Base-by-base conservation (phyloP, 2,888 invertebrate species). In the Nipponacmea schrenckii region DNA sequence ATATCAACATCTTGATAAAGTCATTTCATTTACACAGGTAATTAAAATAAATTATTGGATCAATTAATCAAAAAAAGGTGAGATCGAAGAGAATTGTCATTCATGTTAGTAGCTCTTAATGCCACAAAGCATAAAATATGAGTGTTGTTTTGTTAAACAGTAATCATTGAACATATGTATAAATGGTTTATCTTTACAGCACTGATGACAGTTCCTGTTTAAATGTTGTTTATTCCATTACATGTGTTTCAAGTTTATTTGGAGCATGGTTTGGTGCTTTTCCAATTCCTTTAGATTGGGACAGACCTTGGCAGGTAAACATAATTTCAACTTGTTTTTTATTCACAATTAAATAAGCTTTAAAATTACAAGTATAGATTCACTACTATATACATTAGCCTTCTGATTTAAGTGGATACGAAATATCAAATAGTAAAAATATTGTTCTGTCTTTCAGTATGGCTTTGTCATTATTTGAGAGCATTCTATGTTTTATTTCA, bases 211-310 rank as follows among this genome's bases (percentile, higher is more conserved):
- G 84, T 45, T 80, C 82, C 62, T 81, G 81, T 4, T 46, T 79
- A 12, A 82, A 81, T 17, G 56, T 72, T 46, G 76, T 81, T 7
- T 77, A 82, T 1, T 80, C 77, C 64, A 70, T 78, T 1, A 77
- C 80, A 17, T 69, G 75, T 48, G 68, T 84, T 14, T 77, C 83
- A 20, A 82, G 85, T 48, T 31, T 95, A 15, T 87, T 94, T 46
- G 96, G 96, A 3, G 92, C 94, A 7, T 96, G 96, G 95, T 84
- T 94, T 1, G 95, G 96, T 8, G 94, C 95, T 3, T 91, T 94
- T 71, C 93, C 94, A 0, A 94, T 96, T 78, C 96, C 96, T 0
- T 90, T 96, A 46, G 96, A 96, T 87, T 96, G 96, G 96, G 94
- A 96, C 88, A 91, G 93, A 66, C 94, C 94, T 0, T 96, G 96